Base-by-base conservation (phyloP, 2,113 vertebrate genomes). In the Parotia lawesii region DNA sequence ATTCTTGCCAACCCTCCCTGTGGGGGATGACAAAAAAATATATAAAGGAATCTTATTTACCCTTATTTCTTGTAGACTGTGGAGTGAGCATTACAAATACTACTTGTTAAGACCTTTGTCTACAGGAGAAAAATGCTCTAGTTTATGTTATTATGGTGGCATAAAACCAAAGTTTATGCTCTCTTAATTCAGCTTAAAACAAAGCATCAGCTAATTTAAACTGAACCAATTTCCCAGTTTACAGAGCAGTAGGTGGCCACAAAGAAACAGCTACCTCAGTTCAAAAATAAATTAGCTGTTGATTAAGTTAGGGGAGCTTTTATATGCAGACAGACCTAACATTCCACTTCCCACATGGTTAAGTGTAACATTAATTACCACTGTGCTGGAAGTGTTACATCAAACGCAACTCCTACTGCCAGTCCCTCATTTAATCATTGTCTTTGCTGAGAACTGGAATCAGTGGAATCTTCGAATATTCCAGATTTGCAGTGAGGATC, bases 101-200 rank as follows among this genome's bases (percentile, higher is more conserved):
- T 51, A 33, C 40, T 69, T 65, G 13, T 40, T 44, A 78, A 81
- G 62, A 61, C 23, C 29, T 66, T 29, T 62, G 71, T 38, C 71
- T 66, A 37, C 42, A 70, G 38, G 12, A 57, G 65, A 78, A 81
- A 90, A 78, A 78, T 37, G 51, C 15, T 79, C 37, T 44, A 12
- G 33, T 91, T 86, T 83, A 62, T 33, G 21, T 74, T 75, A 37
- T 44, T 31, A 19, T 5, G 15, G 33, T 60, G 20, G 33, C 75
- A 80, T 35, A 72, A 89, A 87, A 21, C 4, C 38, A 15, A 84
- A 64, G 78, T 76, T 92, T 90, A 80, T 64, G 48, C 9, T 62
- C 15, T 45, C 48, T 80, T 73, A 85, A 87, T 85, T 87, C 60
- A 60, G 13, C 44, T 90, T 87, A 73, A 85, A 95, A 67, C 57